These are phyloP conservation scores for Erethizon dorsatum DNA, from an alignment of 2,797 vertebrate genomes.

Conservation along the genomic window DNA sequence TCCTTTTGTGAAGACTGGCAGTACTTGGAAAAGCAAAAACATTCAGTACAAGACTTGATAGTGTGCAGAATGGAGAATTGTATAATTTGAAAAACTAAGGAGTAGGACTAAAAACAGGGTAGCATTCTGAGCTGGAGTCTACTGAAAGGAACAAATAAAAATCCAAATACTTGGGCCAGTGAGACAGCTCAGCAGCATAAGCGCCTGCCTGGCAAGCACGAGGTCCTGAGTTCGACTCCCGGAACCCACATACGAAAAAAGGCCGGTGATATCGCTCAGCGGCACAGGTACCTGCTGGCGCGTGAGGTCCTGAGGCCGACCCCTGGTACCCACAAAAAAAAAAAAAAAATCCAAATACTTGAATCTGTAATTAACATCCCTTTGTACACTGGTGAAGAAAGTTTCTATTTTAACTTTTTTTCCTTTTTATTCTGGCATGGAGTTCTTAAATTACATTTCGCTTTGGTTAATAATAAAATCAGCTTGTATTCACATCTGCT, in stretches of 20 bases:
- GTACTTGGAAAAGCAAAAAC: slow-evolving; percentile 30
- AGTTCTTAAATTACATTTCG: slow-evolving; percentile 71
- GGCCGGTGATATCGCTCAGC: too few relatives aligned
- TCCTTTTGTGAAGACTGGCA: slow-evolving; percentile 46
- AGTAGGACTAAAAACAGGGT: slow-evolving; percentile 42
- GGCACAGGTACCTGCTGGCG: too few relatives aligned
- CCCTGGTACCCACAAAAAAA: neutral
- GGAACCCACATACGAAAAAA: too few relatives aligned
- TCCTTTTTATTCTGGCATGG: slow-evolving; percentile 46
- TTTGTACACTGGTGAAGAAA: slow-evolving; percentile 14
- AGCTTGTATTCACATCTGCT: slow-evolving; percentile 46
- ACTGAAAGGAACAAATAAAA: slow-evolving; percentile 59
- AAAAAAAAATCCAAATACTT: slow-evolving; percentile 34
- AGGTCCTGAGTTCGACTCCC: too few relatives aligned
- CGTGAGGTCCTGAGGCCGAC: too few relatives aligned
- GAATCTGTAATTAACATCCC: slow-evolving; percentile 62
- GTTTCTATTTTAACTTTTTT: slow-evolving; percentile 57
- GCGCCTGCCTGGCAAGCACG: too few relatives aligned
- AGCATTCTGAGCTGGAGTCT: slow-evolving; percentile 47
- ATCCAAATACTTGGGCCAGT: neutral
- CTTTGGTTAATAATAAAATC: slow-evolving; percentile 72
- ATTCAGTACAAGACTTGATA: slow-evolving; percentile 11
- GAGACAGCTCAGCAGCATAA: too few relatives aligned
- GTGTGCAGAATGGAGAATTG: neutral
- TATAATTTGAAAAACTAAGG: slow-evolving; percentile 40